Evolutionary conservation across 2,797 vertebrate species (phyloP).

Genomic region (Hapalemur alaotrensis): DNA sequence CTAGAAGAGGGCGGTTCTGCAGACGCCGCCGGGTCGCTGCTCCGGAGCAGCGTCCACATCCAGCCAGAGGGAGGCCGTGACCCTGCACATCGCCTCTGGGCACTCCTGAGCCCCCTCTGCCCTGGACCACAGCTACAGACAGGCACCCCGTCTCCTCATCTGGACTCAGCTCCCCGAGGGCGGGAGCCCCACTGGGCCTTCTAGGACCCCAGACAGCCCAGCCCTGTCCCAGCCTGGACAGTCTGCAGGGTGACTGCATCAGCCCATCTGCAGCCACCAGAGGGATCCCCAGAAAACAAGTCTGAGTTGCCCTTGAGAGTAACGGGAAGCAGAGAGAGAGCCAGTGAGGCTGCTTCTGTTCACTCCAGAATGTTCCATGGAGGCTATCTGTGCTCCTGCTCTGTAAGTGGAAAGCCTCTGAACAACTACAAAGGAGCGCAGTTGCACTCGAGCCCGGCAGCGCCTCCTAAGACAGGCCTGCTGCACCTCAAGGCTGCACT

Average conservation of each 20-base stretch:
- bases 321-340: background rate
- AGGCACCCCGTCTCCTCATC: too few species aligned
- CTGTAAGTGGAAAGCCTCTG: background rate
- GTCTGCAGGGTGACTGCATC: background rate
- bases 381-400: background rate
- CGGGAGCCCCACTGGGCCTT: background rate
- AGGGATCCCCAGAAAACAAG: background rate
- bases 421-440: too few species aligned
- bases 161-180: background rate
- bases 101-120: background rate
- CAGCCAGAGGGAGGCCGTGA: background rate
- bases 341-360: too few species aligned
- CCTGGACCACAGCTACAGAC: background rate
- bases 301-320: background rate
- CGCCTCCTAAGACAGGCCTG: background rate
- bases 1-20: background rate
- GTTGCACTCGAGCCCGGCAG: background rate
- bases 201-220: background rate
- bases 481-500: background rate
- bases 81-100: fast-evolving
- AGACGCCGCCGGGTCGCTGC: fast-evolving
- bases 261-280: background rate
- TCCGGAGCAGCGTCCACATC: fast-evolving
- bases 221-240: too few species aligned
- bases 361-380: background rate